These are phyloP conservation scores for Phenganax stokvisi DNA, from an alignment of 92 coral and sea anemone genomes.

Conservation along the genomic window DNA sequence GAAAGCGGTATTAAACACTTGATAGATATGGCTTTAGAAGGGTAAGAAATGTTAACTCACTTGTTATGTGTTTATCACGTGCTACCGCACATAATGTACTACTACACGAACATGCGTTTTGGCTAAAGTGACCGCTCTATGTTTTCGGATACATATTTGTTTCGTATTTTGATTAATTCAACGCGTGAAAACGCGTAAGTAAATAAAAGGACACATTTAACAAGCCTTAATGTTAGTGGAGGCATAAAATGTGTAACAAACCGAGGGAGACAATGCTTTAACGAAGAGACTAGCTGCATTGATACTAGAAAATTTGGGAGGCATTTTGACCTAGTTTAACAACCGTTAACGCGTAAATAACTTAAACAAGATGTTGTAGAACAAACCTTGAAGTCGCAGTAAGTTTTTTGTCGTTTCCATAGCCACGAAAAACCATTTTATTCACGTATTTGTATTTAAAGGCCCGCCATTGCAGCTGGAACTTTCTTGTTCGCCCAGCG, in stretches of 20 bases:
- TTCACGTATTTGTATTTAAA: not conserved
- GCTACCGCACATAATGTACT: too few relatives aligned
- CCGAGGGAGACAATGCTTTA: not conserved
- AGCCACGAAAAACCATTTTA: not conserved
- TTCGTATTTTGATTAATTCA: too few relatives aligned
- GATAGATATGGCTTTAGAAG: conserved; percentile 90
- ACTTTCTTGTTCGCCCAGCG: not conserved
- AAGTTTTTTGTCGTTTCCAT: not conserved
- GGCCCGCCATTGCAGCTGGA: not conserved
- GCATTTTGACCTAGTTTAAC: not conserved
- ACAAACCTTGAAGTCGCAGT: not conserved
- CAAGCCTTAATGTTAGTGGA: too few relatives aligned
- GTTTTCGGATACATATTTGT: too few relatives aligned
- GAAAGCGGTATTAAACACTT: conserved; percentile 86
- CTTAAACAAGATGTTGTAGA: not conserved
- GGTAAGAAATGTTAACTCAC: conserved; percentile 50
- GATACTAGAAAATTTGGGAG: not conserved
- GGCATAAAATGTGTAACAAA: too few relatives aligned
- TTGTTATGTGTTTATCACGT: not conserved
- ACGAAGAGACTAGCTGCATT: not conserved
- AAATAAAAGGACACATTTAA: too few relatives aligned
- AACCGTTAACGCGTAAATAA: not conserved
- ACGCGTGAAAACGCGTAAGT: too few relatives aligned
- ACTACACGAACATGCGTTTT: too few relatives aligned
- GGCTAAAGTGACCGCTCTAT: too few relatives aligned